Evolutionary conservation across 2,113 vertebrate species (phyloP).

Genomic region (Ornithorhynchus anatinus): DNA sequence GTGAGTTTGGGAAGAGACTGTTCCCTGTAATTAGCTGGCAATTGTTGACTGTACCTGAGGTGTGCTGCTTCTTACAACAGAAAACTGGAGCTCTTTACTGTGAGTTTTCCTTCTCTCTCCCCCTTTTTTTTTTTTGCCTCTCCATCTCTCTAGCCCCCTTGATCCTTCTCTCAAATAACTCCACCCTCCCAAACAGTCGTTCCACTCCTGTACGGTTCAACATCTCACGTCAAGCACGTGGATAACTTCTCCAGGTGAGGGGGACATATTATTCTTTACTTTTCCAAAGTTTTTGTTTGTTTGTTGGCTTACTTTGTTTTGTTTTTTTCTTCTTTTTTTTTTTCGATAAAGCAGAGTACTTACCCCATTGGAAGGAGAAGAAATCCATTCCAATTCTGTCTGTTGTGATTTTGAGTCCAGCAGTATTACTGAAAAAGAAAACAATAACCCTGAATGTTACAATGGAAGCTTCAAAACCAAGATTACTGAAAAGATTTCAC

Average conservation of each 20-base stretch:
- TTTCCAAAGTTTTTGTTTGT: neutral
- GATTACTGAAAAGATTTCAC: too few species aligned
- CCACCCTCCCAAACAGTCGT: neutral
- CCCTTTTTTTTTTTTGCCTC: neutral
- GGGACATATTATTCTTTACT: too few species aligned
- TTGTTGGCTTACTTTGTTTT: neutral
- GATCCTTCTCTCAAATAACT: neutral
- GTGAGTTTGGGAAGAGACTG: constrained; percentile 36
- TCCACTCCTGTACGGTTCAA: neutral
- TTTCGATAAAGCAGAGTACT: constrained; percentile 55
- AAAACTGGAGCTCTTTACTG: constrained; percentile 17
- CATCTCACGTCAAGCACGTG: constrained; percentile 23
- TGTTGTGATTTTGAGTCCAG: constrained; percentile 99
- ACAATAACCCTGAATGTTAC: constrained; percentile 31
- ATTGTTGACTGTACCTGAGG: constrained; percentile 30
- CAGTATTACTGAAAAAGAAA: constrained; percentile 85
- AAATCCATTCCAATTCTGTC: constrained; percentile 99
- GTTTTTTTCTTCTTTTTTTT: constrained; percentile 11
- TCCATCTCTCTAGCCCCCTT: neutral
- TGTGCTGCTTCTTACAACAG: constrained; percentile 19
- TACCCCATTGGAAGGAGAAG: constrained; percentile 97
- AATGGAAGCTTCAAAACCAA: neutral
- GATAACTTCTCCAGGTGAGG: neutral
- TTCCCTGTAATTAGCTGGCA: constrained; percentile 45
- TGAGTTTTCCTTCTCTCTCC: neutral